Evolutionary conservation across 2,113 vertebrate species (phyloP), one percentile per base, ranked within the genome.

Genomic region (Anarrhichthys ocellatus): DNA sequence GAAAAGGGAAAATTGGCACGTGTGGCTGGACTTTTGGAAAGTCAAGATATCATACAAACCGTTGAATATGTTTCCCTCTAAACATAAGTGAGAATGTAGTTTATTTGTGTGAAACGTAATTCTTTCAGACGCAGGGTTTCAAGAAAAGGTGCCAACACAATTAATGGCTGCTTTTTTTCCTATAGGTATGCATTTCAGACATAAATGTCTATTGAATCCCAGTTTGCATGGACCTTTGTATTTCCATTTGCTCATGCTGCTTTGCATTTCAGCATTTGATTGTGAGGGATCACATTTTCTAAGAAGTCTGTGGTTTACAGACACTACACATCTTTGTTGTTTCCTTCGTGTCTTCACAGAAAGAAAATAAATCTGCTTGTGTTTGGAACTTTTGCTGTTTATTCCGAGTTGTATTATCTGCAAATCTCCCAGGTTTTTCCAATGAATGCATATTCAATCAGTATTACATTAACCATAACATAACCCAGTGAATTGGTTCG

Each of bases 391-490:
- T 61, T n/a, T 64, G 40, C 68, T 85, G 75, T 87, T 90, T 83
- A 77, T 65, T 87, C 76, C 81, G 18, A 67, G 38, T 73, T 40
- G 61, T 59, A 68, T 78, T 91, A 89, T 92, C 88, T 81, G 50
- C 58, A 87, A 71, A 90, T 92, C 87, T 85, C 44, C 65, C 90
- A 87, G 71, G 78, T 86, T 92, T 87, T 92, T 88, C 54, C 85
- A 85, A 90, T 90, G 73, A 91, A 83, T 75, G 85, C 85, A 85
- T 68, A 88, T 88, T 87, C 84, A 88, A 78, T 20, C 63, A 73
- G 85, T 82, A 88, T 89, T 88, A 75, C 76, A 92, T 92, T 93
- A 89, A 80, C 76, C 86, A 89, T 79, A 87, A 78, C 87, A 79
- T 75, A 71, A 84, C 81, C 91, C 76, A 78, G 73, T 65, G 82